Base-by-base conservation (phyloP, 2,113 vertebrate species). In the Platycercus adscitus region DNA sequence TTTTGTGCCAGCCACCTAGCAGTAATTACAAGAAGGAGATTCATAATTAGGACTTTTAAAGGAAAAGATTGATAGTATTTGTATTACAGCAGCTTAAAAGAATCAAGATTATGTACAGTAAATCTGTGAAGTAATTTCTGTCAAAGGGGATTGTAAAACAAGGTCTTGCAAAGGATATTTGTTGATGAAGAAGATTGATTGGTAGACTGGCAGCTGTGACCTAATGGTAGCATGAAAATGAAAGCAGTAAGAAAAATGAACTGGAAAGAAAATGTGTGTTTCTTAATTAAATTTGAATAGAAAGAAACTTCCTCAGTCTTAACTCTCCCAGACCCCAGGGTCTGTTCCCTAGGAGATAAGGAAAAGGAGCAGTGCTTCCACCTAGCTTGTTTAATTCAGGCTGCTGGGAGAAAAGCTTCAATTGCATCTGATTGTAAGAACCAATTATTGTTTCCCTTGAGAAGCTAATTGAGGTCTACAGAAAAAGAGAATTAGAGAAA, bases 381-480 rank as follows among this genome's bases (percentile, higher is more conserved):
- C 47, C 47, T 89, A 69, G 68, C 12, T 58, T 60, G 44, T 96
- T 87, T 96, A 95, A 93, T 92, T 91, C 68, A 49, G 15, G 31
- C 92, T 91, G 17, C 31, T 78, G 90, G 53, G 70, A 83, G 75
- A 80, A 91, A 94, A 93, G 31, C 86, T 68, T 70, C 93, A 63
- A 52, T 70, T 89, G 29, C 29, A 26, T 81, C 82, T 89, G 71
- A 31, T 88, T 91, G 31, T 75, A 81, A 73, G 89, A 83, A 76
- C 17, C 44, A 21, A 56, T 71, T 73, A 90, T 80, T 85, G 35
- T 91, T 91, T 84, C 71, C 43, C 75, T 52, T 72, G 52, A 39
- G 52, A 50, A 72, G 58, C 35, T 60, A 82, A 83, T 39, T 69
- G 56, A 95, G 83, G 29, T 81, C 53, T 72, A 49, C 35, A 87